These are phyloP conservation scores for Drosophila rubida DNA, from an alignment of 2,888 invertebrate genomes.

Conservation along the genomic window DNA sequence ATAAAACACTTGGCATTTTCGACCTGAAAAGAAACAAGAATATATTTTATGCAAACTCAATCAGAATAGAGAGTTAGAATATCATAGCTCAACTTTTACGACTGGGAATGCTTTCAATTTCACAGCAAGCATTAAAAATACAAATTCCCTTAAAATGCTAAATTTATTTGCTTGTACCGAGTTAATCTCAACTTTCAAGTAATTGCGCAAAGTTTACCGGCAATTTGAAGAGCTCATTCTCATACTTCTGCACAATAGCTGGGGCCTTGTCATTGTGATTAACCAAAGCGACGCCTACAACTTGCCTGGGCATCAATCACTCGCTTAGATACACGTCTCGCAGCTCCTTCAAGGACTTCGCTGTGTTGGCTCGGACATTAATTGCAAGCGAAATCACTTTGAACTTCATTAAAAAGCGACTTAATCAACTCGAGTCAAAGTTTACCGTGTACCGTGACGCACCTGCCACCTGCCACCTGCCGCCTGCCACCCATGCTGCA, in stretches of 20 bases:
- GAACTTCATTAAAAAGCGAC: constrained; percentile 78
- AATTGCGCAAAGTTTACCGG: neutral
- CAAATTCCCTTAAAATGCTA: no score
- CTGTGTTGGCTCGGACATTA: constrained; percentile 9
- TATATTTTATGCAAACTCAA: no score
- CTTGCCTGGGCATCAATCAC: constrained; percentile 17
- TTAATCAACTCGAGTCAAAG: constrained; percentile 69
- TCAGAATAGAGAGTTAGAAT: no score
- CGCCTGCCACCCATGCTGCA: neutral
- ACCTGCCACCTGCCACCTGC: neutral
- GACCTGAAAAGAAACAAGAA: no score
- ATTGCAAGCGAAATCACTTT: constrained; percentile 76
- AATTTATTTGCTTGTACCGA: no score
- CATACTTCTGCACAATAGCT: neutral
- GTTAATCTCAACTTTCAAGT: no score
- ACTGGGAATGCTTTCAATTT: no score
- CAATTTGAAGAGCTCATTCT: neutral
- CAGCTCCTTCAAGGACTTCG: constrained; percentile 3
- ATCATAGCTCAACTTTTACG: no score
- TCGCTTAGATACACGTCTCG: neutral
- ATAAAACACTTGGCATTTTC: no score
- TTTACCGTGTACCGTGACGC: constrained; percentile 35
- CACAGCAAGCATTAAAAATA: no score
- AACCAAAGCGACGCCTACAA: neutral
- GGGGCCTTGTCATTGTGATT: constrained; percentile 6